Evolutionary conservation across 2,113 vertebrate genomes (phyloP).

Genomic region (Regulus satrapa): DNA sequence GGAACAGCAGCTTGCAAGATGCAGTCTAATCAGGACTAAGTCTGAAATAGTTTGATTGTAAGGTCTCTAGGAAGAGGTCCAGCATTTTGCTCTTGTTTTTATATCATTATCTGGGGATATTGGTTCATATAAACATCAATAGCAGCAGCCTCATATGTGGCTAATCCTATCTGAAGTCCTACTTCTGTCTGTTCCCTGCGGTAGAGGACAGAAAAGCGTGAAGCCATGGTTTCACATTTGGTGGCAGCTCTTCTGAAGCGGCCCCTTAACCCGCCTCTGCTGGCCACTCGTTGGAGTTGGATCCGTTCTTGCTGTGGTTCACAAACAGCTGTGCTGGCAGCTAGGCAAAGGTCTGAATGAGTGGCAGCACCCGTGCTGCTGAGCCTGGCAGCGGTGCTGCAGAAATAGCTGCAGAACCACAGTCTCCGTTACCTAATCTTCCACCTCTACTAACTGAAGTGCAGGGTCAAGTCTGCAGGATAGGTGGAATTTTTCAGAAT

Average conservation of each 20-base stretch:
- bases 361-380: slow-evolving; percentile 8
- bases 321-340: slow-evolving; percentile 45
- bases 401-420: slow-evolving; percentile 55
- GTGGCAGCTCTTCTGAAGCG: not conserved
- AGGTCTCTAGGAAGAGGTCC: not conserved
- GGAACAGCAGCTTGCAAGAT: not conserved
- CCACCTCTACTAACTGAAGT: not conserved
- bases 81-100: not conserved
- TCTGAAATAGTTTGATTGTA: not conserved
- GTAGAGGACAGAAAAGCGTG: not conserved
- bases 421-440: slow-evolving; percentile 37
- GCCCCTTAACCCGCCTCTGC: not conserved
- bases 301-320: not conserved
- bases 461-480: not conserved
- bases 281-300: not conserved
- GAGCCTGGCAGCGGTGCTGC: slow-evolving; percentile 16
- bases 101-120: not conserved
- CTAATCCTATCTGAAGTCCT: not conserved
- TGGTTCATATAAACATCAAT: not conserved
- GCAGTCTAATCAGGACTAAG: not conserved
- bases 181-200: fast-evolving
- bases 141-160: not conserved
- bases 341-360: slow-evolving; percentile 38
- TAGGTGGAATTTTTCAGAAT: slow-evolving; percentile 2
- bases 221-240: not conserved